These are phyloP conservation scores for Peromyscus leucopus DNA, from an alignment of 2,113 vertebrate genomes.

Conservation along the genomic window DNA sequence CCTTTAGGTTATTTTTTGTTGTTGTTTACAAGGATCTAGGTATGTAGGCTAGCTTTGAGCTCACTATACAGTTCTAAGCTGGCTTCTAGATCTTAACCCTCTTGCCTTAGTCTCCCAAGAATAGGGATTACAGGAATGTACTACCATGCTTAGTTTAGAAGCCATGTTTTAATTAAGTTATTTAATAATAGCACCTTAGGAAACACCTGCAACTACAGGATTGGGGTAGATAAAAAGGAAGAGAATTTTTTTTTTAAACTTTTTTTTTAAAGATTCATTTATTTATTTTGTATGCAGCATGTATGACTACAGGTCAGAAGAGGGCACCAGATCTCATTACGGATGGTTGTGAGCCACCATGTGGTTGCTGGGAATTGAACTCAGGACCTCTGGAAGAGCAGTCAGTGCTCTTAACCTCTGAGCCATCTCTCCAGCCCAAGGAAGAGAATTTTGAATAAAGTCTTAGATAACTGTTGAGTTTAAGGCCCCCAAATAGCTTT, in stretches of 20 bases:
- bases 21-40: not conserved
- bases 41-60: not conserved
- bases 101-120: not conserved
- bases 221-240: constrained; percentile 21
- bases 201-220: constrained; percentile 51
- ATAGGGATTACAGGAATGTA: not conserved
- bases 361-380: too few relatives aligned
- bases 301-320: too few relatives aligned
- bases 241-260: too few relatives aligned
- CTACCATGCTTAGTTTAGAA: not conserved
- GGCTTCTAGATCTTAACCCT: not conserved
- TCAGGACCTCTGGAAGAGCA: too few relatives aligned
- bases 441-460: constrained; percentile 15
- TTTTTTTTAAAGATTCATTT: too few relatives aligned
- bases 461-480: constrained; percentile 37
- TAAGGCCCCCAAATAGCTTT: constrained; percentile 33
- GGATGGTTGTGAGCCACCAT: too few relatives aligned
- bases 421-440: too few relatives aligned
- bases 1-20: not conserved
- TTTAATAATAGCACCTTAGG: not conserved
- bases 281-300: too few relatives aligned
- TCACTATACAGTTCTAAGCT: not conserved
- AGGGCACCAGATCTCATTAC: too few relatives aligned
- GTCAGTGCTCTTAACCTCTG: too few relatives aligned
- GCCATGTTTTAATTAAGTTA: constrained; percentile 11